phyloP scores from a whole-genome alignment of 2,797 vertebrate genomes.

The Champsocephalus gunnari region DNA sequence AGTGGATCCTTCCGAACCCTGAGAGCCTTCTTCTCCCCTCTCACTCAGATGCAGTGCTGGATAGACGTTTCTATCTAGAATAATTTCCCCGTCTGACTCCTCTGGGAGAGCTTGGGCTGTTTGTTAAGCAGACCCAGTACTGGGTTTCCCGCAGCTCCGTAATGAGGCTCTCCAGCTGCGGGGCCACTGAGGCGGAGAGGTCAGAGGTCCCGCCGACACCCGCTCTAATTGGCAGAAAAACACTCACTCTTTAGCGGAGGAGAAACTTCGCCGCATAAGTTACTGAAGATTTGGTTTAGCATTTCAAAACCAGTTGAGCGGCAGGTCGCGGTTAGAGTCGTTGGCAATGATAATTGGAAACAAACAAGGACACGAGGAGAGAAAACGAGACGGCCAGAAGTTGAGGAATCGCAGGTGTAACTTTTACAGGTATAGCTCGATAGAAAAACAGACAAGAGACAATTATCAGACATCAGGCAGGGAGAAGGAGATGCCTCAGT shows the following conservation, averaged over 20 bases:
- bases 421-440: background rate
- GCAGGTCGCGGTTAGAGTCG: background rate
- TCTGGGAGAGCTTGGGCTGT: conserved; percentile 50
- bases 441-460: background rate
- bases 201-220: conserved; percentile 57
- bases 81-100: conserved; percentile 49
- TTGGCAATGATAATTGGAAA: conserved; percentile 7
- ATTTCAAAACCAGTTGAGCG: background rate
- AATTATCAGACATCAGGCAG: background rate
- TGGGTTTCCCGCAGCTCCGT: conserved; percentile 54
- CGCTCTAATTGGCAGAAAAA: conserved; percentile 62
- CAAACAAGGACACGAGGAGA: background rate
- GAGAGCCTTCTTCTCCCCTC: conserved; percentile 25
- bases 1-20: conserved; percentile 27
- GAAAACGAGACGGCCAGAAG: background rate
- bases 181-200: conserved; percentile 36
- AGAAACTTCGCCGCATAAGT: conserved; percentile 5
- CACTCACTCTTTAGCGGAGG: conserved; percentile 18
- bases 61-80: conserved; percentile 52
- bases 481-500: background rate
- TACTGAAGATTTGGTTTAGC: conserved; percentile 10
- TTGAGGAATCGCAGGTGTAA: background rate
- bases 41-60: conserved; percentile 23
- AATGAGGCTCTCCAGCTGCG: conserved; percentile 69
- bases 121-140: conserved; percentile 63